A percentile compares a stretch with the other conserved stretches of the same genome.
These are phyloP conservation scores for Lepeophtheirus nordmannii DNA, from an alignment of 2,888 invertebrate genomes.

Conservation along the genomic window DNA sequence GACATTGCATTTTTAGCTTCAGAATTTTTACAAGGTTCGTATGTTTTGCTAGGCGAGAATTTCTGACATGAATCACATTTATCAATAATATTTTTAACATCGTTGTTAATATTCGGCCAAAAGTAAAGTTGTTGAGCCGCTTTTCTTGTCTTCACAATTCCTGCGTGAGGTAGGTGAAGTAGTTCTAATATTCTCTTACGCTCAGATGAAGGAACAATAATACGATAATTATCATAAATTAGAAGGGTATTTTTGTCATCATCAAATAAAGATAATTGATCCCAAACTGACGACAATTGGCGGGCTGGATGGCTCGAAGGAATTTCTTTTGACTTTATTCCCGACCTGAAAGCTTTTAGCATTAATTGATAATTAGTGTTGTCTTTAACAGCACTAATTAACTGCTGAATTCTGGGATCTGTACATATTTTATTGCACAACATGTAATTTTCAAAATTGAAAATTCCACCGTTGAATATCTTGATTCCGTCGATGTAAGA, in stretches of 20 bases:
- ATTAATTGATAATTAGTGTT: no score
- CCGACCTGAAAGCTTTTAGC: no score
- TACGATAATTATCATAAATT: background rate
- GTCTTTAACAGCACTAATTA: no score
- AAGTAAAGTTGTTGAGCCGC: background rate
- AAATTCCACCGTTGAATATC: slow-evolving; percentile 3
- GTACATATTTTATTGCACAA: no score
- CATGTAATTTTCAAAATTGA: no score
- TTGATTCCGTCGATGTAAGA: background rate
- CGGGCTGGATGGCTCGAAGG: no score
- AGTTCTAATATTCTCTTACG: background rate
- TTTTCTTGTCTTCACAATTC: background rate
- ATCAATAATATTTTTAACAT: background rate
- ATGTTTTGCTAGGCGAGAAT: background rate
- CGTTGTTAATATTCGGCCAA: background rate
- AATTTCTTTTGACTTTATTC: no score
- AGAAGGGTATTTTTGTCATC: no score
- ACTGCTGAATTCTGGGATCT: no score
- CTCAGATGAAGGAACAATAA: background rate
- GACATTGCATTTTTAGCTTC: background rate
- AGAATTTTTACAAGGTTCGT: background rate
- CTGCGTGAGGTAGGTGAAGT: background rate
- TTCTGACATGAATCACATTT: background rate
- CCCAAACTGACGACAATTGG: no score
- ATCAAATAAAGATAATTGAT: no score